Conservation (phyloP, 2,888 invertebrate species). For the Branchipolynoe longqiensis region DNA sequence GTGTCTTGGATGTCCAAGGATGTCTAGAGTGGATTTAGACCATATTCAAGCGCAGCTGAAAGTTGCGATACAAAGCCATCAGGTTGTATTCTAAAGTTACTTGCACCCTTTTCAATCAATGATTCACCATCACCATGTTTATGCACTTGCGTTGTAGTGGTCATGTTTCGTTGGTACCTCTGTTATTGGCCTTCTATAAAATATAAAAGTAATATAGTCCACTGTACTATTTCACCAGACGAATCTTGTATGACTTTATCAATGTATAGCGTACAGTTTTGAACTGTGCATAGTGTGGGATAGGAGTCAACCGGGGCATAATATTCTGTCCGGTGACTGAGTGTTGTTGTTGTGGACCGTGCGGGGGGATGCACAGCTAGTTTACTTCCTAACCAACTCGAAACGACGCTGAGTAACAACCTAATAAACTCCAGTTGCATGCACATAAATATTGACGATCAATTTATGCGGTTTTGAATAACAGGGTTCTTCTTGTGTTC, state of each 20-base stretch:
- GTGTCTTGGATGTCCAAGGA: conserved; percentile 62
- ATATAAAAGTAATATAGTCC: neutral
- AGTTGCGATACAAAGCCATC: conserved; percentile 79
- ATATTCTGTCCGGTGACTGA: conserved; percentile 51
- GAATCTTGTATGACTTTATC: conserved; percentile 22
- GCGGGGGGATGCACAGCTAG: neutral
- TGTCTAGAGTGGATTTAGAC: conserved; percentile 76
- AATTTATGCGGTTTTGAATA: neutral
- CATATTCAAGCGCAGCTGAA: conserved; percentile 78
- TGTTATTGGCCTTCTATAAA: neutral
- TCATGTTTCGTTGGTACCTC: conserved; percentile 51
- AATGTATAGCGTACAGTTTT: neutral
- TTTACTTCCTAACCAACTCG: conserved; percentile 22
- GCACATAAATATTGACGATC: neutral
- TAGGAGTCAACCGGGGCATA: conserved; percentile 36
- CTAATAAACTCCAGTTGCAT: conserved; percentile 20
- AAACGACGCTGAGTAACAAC: neutral
- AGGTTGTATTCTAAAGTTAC: conserved; percentile 72
- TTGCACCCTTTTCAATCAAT: conserved; percentile 62
- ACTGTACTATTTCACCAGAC: neutral
- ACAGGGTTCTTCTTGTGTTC: conserved; percentile 62
- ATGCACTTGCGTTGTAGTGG: conserved; percentile 48
- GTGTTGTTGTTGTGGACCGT: conserved; percentile 55
- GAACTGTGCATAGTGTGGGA: conserved; percentile 30
- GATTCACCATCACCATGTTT: conserved; percentile 52